Evolutionary conservation across 2,113 vertebrate species (phyloP).

Genomic region (Corydoras sp.): DNA sequence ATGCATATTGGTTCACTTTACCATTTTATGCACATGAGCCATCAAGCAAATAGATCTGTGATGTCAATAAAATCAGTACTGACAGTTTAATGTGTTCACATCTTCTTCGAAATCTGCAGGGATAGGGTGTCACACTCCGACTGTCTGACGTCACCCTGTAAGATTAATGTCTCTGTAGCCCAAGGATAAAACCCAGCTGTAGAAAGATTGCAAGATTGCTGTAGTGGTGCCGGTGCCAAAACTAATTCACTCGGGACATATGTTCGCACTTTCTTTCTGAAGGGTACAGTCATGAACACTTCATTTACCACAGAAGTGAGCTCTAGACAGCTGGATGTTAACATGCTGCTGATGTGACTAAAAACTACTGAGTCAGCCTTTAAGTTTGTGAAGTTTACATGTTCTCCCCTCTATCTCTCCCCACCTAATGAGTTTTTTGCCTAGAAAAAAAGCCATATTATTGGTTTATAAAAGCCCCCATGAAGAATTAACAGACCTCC

Average conservation of each 20-base stretch:
- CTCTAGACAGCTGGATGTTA: no score
- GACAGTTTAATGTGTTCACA: slow-evolving; percentile 16
- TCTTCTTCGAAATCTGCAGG: neutral
- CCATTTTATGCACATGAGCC: neutral
- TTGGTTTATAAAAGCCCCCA: no score
- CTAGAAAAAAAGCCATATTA: no score
- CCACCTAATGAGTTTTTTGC: no score
- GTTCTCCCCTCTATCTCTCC: no score
- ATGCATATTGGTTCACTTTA: no score
- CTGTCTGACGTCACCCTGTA: slow-evolving; percentile 25
- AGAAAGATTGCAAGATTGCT: slow-evolving; percentile 5
- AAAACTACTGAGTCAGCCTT: no score
- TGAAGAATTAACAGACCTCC: no score
- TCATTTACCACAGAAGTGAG: neutral
- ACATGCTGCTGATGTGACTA: no score
- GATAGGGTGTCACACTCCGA: slow-evolving; percentile 10
- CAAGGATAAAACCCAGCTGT: slow-evolving; percentile 30
- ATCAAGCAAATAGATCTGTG: neutral
- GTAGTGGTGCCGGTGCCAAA: slow-evolving; percentile 18
- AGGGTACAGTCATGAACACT: slow-evolving; percentile 10
- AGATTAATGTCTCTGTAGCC: slow-evolving; percentile 27
- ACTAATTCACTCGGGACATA: slow-evolving; percentile 11
- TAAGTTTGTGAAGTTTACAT: no score
- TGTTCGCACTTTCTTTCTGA: slow-evolving; percentile 18
- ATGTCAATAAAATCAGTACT: neutral